Conservation (phyloP, 2,113 vertebrate genomes). For the Patagioenas fasciata region DNA sequence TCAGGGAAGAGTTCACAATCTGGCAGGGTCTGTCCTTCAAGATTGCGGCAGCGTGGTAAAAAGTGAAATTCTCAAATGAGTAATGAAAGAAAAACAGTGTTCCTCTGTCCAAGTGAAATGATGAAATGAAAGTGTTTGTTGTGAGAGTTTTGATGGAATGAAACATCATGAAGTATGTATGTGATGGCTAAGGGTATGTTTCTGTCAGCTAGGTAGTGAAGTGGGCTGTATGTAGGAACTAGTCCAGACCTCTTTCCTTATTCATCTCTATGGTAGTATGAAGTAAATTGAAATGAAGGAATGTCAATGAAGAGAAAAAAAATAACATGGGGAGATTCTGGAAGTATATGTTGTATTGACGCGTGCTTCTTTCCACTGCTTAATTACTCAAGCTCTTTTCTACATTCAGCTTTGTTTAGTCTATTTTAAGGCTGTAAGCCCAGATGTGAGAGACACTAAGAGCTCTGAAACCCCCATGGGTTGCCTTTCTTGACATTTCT, state of each 20-base stretch:
- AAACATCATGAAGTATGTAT: neutral
- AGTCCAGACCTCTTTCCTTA: neutral
- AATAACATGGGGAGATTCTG: neutral
- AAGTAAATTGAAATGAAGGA: neutral
- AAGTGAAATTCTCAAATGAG: neutral
- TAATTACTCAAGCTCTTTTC: neutral
- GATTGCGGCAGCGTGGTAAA: neutral
- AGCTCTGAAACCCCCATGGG: neutral
- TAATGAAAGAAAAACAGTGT: neutral
- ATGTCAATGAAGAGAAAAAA: neutral
- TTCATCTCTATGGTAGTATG: neutral
- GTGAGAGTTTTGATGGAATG: neutral
- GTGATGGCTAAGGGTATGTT: neutral
- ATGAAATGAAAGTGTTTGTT: neutral
- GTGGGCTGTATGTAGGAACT: neutral
- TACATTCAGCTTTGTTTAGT: neutral
- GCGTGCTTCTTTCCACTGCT: neutral
- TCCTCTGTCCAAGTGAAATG: neutral
- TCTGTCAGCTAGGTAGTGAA: neutral
- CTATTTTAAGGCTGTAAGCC: neutral
- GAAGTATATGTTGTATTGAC: neutral
- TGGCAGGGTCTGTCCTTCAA: neutral
- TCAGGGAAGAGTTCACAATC: neutral
- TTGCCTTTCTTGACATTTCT: neutral
- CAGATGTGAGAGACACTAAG: neutral